A percentile compares a stretch with the other conserved stretches of the same genome.
Conservation (phyloP, 1,140 invertebrate genomes). For the Wasmannia auropunctata region DNA sequence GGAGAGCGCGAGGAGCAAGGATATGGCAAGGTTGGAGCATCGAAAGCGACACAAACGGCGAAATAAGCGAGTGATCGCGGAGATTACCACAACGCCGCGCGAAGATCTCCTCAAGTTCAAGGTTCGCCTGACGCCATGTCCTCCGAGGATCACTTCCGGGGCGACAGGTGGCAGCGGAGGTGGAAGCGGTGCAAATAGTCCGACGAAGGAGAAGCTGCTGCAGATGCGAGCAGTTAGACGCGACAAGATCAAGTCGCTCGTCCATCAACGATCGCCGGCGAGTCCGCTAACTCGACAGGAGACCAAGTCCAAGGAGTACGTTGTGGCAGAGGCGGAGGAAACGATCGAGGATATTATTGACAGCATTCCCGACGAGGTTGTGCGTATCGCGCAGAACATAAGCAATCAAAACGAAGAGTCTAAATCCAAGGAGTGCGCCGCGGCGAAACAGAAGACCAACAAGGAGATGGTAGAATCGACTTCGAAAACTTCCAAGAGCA, state of each 20-base stretch:
- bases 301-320: slow-evolving; percentile 12
- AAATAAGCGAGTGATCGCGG: slow-evolving; percentile 82
- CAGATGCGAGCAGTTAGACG: slow-evolving; percentile 74
- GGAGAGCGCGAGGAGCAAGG: slow-evolving; percentile 69
- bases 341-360: slow-evolving; percentile 81
- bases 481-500: background rate
- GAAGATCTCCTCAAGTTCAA: slow-evolving; percentile 82
- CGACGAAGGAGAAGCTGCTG: slow-evolving; percentile 79
- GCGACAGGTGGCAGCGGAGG: background rate
- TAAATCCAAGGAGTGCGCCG: background rate
- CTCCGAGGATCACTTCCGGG: slow-evolving; percentile 76
- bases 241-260: slow-evolving; percentile 75
- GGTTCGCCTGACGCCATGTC: slow-evolving; percentile 80
- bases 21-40: slow-evolving; percentile 76
- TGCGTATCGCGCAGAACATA: slow-evolving; percentile 73
- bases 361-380: slow-evolving; percentile 79
- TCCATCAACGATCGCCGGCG: slow-evolving; percentile 58
- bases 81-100: slow-evolving; percentile 81
- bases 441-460: background rate
- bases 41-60: slow-evolving; percentile 80
- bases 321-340: slow-evolving; percentile 56
- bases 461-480: background rate
- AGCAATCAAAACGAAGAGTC: slow-evolving; percentile 9
- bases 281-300: slow-evolving; percentile 50
- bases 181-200: slow-evolving; percentile 16